Evolutionary conservation across 2,797 vertebrate genomes (phyloP).

Genomic region (Etheostoma perlongum): DNA sequence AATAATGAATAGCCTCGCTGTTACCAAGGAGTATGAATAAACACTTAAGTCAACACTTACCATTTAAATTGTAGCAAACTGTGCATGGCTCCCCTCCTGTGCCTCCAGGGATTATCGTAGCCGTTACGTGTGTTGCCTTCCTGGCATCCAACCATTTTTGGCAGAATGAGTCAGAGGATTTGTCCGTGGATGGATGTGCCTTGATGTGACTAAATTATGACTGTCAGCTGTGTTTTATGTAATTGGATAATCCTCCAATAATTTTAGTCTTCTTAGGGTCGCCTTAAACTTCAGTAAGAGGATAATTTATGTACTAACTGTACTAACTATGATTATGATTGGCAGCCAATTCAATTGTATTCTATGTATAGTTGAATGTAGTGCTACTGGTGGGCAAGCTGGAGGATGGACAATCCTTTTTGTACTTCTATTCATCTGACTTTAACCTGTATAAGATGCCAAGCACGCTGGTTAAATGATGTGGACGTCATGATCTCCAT

Average conservation of each 20-base stretch:
- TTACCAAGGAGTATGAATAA: slow-evolving; percentile 38
- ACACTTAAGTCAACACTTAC: slow-evolving; percentile 37
- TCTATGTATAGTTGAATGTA: slow-evolving; percentile 47
- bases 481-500: background rate
- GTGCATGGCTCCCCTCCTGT: slow-evolving; percentile 2
- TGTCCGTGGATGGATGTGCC: slow-evolving; percentile 37
- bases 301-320: slow-evolving; percentile 37
- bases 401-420: background rate
- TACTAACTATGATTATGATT: slow-evolving; percentile 23
- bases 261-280: slow-evolving; percentile 45
- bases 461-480: background rate
- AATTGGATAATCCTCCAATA: slow-evolving; percentile 61
- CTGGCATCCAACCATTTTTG: slow-evolving; percentile 53
- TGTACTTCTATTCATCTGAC: slow-evolving; percentile 2
- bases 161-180: slow-evolving; percentile 58
- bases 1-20: background rate
- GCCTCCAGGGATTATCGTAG: slow-evolving; percentile 40
- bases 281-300: slow-evolving; percentile 45
- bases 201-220: slow-evolving; percentile 62
- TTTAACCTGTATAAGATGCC: slow-evolving; percentile 7
- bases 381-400: slow-evolving; percentile 16
- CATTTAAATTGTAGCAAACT: slow-evolving; percentile 5
- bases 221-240: slow-evolving; percentile 61
- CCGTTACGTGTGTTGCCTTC: slow-evolving; percentile 41
- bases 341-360: slow-evolving; percentile 43